phyloP scores from a whole-genome alignment of 2,888 invertebrate genomes.

The Bhutanitis thaidina region DNA sequence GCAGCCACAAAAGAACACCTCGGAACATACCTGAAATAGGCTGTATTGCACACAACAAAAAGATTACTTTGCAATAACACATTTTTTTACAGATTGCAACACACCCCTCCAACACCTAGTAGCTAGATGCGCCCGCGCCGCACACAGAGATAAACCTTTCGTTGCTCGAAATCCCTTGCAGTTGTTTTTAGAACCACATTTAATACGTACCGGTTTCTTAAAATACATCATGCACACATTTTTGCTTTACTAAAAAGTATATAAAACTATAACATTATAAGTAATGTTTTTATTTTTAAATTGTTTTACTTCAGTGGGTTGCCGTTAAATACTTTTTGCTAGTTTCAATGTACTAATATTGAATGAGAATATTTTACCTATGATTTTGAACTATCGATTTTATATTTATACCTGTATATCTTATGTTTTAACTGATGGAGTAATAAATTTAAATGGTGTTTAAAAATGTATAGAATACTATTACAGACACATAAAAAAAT shows the following conservation, averaged over 20 bases:
- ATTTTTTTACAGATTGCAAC: slow-evolving; percentile 30
- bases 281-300: too few relatives aligned
- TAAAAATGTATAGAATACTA: neutral
- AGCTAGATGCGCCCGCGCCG: slow-evolving; percentile 35
- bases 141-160: neutral
- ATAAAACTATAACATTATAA: too few relatives aligned
- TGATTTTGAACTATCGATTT: too few relatives aligned
- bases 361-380: too few relatives aligned
- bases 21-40: too few relatives aligned
- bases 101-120: slow-evolving; percentile 45
- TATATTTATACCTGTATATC: neutral
- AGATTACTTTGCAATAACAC: slow-evolving; percentile 54
- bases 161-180: slow-evolving; percentile 13
- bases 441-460: slow-evolving; percentile 2
- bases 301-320: too few relatives aligned
- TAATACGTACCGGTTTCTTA: neutral
- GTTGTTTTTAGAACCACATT: slow-evolving; percentile 4
- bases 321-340: too few relatives aligned
- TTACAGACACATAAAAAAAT: neutral
- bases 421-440: slow-evolving; percentile 17
- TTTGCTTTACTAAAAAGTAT: neutral
- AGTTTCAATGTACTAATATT: too few relatives aligned
- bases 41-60: slow-evolving; percentile 14
- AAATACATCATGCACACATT: neutral
- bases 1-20: too few relatives aligned